These are phyloP conservation scores for Hirudo medicinalis DNA, from an alignment of 1,140 invertebrate species.

Conservation along the genomic window DNA sequence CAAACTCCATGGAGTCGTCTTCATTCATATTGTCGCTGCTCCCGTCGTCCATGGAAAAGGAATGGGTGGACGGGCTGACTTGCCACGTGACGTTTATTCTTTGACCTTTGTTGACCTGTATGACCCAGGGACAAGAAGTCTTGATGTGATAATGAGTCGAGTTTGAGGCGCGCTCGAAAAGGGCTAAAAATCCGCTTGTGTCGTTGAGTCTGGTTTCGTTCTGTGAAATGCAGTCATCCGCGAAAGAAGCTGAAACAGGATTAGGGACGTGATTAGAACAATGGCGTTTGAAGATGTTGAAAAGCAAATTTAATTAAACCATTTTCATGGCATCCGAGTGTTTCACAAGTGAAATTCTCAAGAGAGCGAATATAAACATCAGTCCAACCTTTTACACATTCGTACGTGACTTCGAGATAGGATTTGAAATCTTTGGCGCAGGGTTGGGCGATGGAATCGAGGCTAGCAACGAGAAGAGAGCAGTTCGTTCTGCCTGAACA, in stretches of 20 bases:
- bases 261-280: no score
- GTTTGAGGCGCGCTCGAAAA: constrained; percentile 8
- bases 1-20: no score
- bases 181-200: constrained; percentile 9
- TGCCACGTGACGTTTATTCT: constrained; percentile 16
- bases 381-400: constrained; percentile 18
- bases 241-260: constrained; percentile 13
- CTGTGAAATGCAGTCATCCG: constrained; percentile 3
- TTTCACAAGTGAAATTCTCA: no score
- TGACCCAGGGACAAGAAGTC: constrained; percentile 9
- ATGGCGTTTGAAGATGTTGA: no score
- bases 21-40: no score
- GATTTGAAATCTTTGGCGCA: constrained; percentile 24
- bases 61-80: not conserved
- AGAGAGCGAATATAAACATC: no score
- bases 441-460: constrained; percentile 22
- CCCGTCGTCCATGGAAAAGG: no score
- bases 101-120: constrained; percentile 6
- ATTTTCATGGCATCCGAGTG: no score
- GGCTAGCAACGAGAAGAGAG: constrained; percentile 16
- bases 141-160: not conserved
- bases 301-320: no score
- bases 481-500: constrained; percentile 20
- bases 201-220: constrained; percentile 1
- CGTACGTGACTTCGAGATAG: constrained; percentile 22